A percentile compares a stretch with the other conserved stretches of the same genome.
Evolutionary conservation across 2,113 vertebrate genomes (phyloP).

Genomic region (Vireo altiloquus): DNA sequence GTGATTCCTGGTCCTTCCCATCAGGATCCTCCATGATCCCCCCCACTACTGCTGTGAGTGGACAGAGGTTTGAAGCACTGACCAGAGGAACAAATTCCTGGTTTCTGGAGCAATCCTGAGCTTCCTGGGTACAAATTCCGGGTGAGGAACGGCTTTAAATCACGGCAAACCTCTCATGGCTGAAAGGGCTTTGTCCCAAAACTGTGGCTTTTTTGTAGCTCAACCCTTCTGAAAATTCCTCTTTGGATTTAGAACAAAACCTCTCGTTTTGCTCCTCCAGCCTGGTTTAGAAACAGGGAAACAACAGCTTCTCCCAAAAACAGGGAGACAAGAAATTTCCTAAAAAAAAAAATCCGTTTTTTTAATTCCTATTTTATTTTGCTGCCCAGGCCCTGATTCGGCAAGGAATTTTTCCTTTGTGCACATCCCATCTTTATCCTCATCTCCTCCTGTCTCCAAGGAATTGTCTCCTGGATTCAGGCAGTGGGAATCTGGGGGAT

Average conservation of each 20-base stretch:
- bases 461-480: neutral
- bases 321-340: neutral
- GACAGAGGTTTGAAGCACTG: neutral
- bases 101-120: neutral
- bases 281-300: constrained; percentile 16
- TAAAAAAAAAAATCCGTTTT: neutral
- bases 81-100: neutral
- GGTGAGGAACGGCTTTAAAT: neutral
- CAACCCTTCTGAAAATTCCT: constrained; percentile 16
- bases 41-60: accelerated
- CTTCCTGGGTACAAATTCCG: neutral
- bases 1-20: neutral
- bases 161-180: neutral
- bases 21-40: neutral
- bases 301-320: neutral
- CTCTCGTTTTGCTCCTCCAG: constrained; percentile 42
- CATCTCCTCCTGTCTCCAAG: neutral
- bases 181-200: neutral
- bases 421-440: neutral
- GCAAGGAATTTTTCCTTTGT: neutral
- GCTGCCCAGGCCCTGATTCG: neutral
- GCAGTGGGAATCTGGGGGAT: neutral
- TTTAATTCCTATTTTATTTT: neutral
- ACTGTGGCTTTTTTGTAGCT: neutral
- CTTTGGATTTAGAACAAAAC: constrained; percentile 43